A percentile compares a stretch with the other conserved stretches of the same genome.
Evolutionary conservation across 2,113 vertebrate species (phyloP).

Genomic region (Paramisgurnus dabryanus): DNA sequence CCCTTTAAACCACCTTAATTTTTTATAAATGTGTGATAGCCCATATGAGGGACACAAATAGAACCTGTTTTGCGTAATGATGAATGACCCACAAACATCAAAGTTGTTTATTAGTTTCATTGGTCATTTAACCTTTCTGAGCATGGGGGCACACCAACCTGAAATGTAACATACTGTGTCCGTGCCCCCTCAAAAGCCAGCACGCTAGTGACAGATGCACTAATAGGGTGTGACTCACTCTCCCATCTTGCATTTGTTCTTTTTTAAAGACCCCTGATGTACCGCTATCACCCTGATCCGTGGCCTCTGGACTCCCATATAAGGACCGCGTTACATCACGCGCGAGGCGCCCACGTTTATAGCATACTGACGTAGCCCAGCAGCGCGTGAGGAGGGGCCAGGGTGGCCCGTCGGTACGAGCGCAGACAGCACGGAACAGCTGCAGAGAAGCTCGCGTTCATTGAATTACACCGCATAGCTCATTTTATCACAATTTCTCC

Average conservation of each 20-base stretch:
- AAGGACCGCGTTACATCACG: conserved; percentile 75
- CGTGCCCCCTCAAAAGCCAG: not conserved
- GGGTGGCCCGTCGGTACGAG: conserved; percentile 73
- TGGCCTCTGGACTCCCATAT: conserved; percentile 61
- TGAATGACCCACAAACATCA: not conserved
- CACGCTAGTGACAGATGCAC: not conserved
- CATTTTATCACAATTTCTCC: conserved; percentile 63
- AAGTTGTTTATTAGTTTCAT: not conserved
- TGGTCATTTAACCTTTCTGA: not conserved
- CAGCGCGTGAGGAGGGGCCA: conserved; percentile 61
- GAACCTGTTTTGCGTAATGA: not conserved
- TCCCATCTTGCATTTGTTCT: conserved; percentile 55
- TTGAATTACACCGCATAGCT: conserved; percentile 68
- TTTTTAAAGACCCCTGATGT: conserved; percentile 22
- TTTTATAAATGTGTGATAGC: too few species aligned
- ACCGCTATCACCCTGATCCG: not conserved
- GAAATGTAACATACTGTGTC: not conserved
- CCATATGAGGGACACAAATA: not conserved
- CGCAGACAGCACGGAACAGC: conserved; percentile 79
- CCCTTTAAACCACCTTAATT: too few species aligned
- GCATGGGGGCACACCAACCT: not conserved
- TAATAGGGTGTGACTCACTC: conserved; percentile 53
- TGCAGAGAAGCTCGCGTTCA: conserved; percentile 70
- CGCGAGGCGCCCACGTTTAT: conserved; percentile 71
- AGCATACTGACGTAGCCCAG: conserved; percentile 73